phyloP scores from a whole-genome alignment of 2,113 vertebrate genomes.

The Arenaria interpres region DNA sequence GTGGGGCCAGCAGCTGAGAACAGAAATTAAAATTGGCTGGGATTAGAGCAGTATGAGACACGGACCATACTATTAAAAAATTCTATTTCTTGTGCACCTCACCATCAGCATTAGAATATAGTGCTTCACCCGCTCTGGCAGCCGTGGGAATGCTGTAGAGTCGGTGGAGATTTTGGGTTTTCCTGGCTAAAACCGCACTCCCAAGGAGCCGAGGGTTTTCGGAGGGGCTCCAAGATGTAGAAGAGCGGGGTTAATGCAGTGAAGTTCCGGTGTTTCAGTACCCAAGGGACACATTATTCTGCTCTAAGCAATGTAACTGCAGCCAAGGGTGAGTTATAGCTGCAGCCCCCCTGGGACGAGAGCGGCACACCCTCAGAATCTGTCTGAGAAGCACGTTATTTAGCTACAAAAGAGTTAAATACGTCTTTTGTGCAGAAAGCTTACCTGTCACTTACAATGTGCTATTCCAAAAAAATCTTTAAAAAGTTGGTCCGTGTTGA shows the following conservation, averaged over 20 bases:
- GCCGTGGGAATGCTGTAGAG: not conserved
- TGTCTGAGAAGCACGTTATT: not conserved
- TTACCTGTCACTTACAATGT: not conserved
- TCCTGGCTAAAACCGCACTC: not conserved
- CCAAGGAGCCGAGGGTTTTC: not conserved
- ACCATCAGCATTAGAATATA: not conserved
- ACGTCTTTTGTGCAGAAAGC: not conserved
- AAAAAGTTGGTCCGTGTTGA: not conserved
- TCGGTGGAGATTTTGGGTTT: not conserved
- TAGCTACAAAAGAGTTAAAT: not conserved
- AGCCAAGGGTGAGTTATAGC: not conserved
- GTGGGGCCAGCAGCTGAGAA: not conserved
- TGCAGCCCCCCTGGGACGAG: not conserved
- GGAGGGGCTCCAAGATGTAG: not conserved
- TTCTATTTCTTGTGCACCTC: not conserved
- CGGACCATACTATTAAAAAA: not conserved
- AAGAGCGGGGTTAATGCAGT: not conserved
- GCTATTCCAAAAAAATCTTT: not conserved
- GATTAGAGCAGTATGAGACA: not conserved
- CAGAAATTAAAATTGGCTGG: not conserved
- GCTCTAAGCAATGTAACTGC: not conserved
- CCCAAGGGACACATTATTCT: not conserved
- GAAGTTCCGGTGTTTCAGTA: not conserved
- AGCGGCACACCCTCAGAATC: not conserved
- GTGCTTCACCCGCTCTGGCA: accelerated